Percentiles rank a stretch among this genome's conserved stretches.
Evolutionary conservation across 1,140 invertebrate genomes (phyloP).

Genomic region (Leptestheria dahalacensis): DNA sequence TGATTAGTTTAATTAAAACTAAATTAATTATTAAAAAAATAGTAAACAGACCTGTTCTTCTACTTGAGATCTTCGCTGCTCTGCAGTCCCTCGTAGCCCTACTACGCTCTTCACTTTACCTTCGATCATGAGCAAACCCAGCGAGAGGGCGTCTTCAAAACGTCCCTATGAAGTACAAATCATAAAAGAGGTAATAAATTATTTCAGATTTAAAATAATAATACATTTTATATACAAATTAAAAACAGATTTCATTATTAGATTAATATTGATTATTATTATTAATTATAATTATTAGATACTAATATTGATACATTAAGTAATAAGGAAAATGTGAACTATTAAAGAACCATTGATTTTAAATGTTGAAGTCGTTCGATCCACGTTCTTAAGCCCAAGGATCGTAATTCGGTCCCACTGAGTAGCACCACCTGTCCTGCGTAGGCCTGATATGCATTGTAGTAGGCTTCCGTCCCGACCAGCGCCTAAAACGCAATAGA

Average conservation of each 20-base stretch:
- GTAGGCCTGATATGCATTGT: conserved; percentile 70
- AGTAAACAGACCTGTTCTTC: conserved; percentile 3
- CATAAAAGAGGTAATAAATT: too few relatives aligned
- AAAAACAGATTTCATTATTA: too few relatives aligned
- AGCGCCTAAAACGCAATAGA: conserved; percentile 42
- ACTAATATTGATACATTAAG: background rate
- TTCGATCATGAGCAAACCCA: conserved; percentile 50
- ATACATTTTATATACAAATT: background rate
- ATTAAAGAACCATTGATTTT: conserved; percentile 41
- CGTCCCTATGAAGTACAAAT: too few relatives aligned
- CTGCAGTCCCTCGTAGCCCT: conserved; percentile 38
- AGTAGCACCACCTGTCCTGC: conserved; percentile 68
- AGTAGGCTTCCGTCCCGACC: conserved; percentile 72
- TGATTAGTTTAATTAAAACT: background rate
- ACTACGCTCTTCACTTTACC: conserved; percentile 50
- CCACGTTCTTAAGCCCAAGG: conserved; percentile 67
- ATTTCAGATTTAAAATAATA: conserved; percentile 23
- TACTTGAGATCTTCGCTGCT: conserved; percentile 36
- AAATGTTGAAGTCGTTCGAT: conserved; percentile 51
- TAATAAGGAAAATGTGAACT: background rate
- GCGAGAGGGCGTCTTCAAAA: conserved; percentile 43
- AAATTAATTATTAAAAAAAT: too few relatives aligned
- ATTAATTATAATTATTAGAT: too few relatives aligned
- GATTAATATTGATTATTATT: too few relatives aligned
- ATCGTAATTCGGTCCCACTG: conserved; percentile 63